Evolutionary conservation across 2,113 vertebrate species (phyloP).

Genomic region (Tautogolabrus adspersus): DNA sequence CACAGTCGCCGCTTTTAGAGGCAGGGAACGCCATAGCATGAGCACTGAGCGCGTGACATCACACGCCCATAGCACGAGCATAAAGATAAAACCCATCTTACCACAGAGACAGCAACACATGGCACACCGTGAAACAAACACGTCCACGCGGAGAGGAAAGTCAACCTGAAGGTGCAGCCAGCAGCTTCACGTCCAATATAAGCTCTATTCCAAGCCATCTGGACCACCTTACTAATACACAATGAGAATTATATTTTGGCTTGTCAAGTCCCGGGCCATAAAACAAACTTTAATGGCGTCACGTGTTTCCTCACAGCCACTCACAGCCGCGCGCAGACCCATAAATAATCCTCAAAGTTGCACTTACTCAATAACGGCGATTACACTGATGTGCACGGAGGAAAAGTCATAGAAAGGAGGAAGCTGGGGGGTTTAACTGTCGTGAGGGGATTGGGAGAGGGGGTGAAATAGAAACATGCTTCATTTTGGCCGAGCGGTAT

Average conservation of each 20-base stretch:
- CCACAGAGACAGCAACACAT: slow-evolving; percentile 80
- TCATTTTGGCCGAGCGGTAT: background rate
- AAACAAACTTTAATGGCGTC: slow-evolving; percentile 99
- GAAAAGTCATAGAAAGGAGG: slow-evolving; percentile 59
- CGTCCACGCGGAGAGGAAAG: slow-evolving; percentile 76
- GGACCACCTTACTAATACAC: slow-evolving; percentile 99
- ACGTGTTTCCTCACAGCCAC: slow-evolving; percentile 98
- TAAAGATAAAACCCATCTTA: slow-evolving; percentile 85
- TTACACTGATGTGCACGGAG: slow-evolving; percentile 78
- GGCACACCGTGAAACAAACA: slow-evolving; percentile 68
- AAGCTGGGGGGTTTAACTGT: slow-evolving; percentile 18
- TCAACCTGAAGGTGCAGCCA: slow-evolving; percentile 70
- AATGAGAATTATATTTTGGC: slow-evolving; percentile 99
- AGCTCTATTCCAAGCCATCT: slow-evolving; percentile 94
- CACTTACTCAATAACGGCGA: slow-evolving; percentile 87
- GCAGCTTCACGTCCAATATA: slow-evolving; percentile 81
- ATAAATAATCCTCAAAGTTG: slow-evolving; percentile 99
- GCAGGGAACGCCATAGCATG: slow-evolving; percentile 58
- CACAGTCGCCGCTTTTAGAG: slow-evolving; percentile 54
- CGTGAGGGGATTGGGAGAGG: background rate
- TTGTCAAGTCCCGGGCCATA: slow-evolving; percentile 99
- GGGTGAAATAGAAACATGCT: background rate
- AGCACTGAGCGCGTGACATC: too few species aligned
- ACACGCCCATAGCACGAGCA: slow-evolving; percentile 42
- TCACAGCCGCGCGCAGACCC: slow-evolving; percentile 92